Conservation (phyloP, 2,888 invertebrate species). For the Tinea semifulvella region DNA sequence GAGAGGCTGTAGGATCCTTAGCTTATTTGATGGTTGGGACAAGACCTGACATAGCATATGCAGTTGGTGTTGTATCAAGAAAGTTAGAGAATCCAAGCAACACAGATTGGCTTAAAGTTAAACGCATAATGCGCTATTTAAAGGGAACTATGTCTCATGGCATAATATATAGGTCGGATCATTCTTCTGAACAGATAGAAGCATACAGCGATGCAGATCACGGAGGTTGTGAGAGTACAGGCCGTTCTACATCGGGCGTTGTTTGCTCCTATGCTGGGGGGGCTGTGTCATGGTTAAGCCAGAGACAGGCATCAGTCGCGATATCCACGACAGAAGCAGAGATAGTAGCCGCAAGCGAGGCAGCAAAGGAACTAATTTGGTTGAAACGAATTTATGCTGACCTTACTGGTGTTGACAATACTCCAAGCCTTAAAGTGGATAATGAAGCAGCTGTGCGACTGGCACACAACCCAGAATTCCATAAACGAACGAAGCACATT, state of each 20-base stretch:
- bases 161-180: background rate
- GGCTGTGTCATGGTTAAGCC: slow-evolving; percentile 26
- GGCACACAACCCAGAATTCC: slow-evolving; percentile 23
- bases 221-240: slow-evolving; percentile 14
- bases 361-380: slow-evolving; percentile 26
- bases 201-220: slow-evolving; percentile 18
- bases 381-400: slow-evolving; percentile 20
- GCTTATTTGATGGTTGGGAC: slow-evolving; percentile 14
- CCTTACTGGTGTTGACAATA: slow-evolving; percentile 3
- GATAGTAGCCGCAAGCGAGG: slow-evolving; percentile 26
- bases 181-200: background rate
- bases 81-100: slow-evolving; percentile 12
- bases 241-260: slow-evolving; percentile 17
- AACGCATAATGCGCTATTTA: slow-evolving; percentile 13
- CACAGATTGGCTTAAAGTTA: slow-evolving; percentile 13
- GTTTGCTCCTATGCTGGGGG: slow-evolving; percentile 22
- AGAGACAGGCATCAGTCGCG: slow-evolving; percentile 25
- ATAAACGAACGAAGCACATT: slow-evolving; percentile 24
- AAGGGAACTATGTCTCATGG: background rate
- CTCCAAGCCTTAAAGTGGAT: slow-evolving; percentile 21
- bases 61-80: slow-evolving; percentile 13
- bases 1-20: slow-evolving; percentile 13
- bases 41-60: slow-evolving; percentile 13
- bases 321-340: slow-evolving; percentile 29
- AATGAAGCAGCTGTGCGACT: slow-evolving; percentile 23